Evolutionary conservation across 2,113 vertebrate genomes (phyloP).

Genomic region (Pyxicephalus adspersus): DNA sequence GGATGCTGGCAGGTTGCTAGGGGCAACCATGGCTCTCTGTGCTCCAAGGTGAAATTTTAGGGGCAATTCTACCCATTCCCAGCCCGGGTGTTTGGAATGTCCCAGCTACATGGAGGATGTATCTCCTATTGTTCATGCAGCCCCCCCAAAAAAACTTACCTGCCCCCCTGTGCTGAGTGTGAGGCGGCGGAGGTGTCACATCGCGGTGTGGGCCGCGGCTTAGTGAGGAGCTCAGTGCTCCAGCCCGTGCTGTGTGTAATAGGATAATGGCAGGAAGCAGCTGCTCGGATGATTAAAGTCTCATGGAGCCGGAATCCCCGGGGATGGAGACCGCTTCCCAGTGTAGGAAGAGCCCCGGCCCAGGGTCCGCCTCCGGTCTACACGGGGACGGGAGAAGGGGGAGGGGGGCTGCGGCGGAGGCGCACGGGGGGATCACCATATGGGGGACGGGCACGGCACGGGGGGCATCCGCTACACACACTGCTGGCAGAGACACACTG

Average conservation of each 20-base stretch:
- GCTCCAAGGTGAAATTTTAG: no score
- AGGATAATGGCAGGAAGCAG: conserved; percentile 53
- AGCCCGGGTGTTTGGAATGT: no score
- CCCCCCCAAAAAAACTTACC: neutral
- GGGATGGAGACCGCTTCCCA: conserved; percentile 3
- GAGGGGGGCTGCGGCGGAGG: no score
- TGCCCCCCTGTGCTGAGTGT: neutral
- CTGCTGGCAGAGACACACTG: no score
- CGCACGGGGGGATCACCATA: no score
- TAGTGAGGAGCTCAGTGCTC: neutral
- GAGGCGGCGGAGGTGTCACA: neutral
- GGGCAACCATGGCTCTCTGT: neutral
- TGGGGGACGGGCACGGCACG: no score
- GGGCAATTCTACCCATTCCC: no score
- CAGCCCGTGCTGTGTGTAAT: conserved; percentile 39
- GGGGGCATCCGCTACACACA: no score
- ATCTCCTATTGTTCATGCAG: no score
- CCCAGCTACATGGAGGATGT: no score
- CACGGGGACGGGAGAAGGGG: conserved; percentile 1
- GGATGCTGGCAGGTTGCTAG: neutral
- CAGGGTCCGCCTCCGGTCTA: neutral
- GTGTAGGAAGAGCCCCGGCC: conserved; percentile 40
- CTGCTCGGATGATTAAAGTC: conserved; percentile 49
- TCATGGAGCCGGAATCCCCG: conserved; percentile 53
- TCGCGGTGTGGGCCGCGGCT: conserved; percentile 22